A percentile compares a stretch with the other conserved stretches of the same genome.
phyloP scores from a whole-genome alignment of 1,140 invertebrate species.

The Ceratoteleas bidentatus region DNA sequence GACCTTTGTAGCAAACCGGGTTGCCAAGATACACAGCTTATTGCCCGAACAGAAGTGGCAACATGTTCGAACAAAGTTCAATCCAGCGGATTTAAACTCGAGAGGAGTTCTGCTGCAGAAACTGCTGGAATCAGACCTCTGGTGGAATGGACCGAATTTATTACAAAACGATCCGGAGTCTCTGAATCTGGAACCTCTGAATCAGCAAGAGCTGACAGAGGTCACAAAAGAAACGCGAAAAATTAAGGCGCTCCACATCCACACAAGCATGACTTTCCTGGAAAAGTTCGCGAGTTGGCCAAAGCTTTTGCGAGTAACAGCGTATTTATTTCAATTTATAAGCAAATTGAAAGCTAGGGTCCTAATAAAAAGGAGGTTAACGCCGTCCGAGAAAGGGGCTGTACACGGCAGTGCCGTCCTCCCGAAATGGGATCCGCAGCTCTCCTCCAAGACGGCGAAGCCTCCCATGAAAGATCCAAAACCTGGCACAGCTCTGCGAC shows the following conservation, averaged over 20 bases:
- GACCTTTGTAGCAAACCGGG: background rate
- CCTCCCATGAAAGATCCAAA: too few species aligned
- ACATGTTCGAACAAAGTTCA: background rate
- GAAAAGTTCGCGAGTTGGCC: background rate
- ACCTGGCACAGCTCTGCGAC: background rate
- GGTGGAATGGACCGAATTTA: background rate
- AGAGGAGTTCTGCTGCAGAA: background rate
- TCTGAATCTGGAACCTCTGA: background rate
- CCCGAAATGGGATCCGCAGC: too few species aligned
- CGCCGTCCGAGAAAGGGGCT: too few species aligned
- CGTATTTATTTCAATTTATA: background rate
- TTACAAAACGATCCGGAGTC: background rate
- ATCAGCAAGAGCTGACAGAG: background rate
- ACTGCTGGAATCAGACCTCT: background rate
- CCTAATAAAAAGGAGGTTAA: too few species aligned
- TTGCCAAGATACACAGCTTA: background rate
- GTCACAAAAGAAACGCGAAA: background rate
- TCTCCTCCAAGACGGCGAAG: too few species aligned
- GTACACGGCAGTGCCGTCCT: too few species aligned
- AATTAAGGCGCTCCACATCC: background rate
- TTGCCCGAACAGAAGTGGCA: background rate
- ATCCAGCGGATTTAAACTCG: conserved; percentile 6
- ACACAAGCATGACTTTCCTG: background rate
- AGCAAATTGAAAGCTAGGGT: background rate
- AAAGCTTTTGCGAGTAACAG: background rate